These are phyloP conservation scores for Ditula angustiorana DNA, from an alignment of 2,888 invertebrate species.

Conservation along the genomic window DNA sequence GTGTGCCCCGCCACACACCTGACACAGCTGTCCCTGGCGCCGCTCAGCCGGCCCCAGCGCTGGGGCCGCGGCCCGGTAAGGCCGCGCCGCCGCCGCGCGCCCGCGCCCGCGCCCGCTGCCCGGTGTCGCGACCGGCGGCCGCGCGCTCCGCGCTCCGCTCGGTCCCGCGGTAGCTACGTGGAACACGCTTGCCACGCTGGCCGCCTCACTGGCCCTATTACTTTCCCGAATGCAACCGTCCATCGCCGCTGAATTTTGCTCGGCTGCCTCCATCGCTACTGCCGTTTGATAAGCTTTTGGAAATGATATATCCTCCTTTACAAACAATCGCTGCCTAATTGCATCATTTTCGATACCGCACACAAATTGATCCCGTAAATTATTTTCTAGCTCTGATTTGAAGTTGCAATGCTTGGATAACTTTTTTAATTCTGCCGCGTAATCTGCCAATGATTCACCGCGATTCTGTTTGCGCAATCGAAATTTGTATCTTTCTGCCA, in stretches of 20 bases:
- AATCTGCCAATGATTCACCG: constrained; percentile 34
- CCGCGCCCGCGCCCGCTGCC: neutral
- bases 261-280: constrained; percentile 37
- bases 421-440: constrained; percentile 41
- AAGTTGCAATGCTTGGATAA: constrained; percentile 41
- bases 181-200: neutral
- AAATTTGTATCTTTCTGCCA: constrained; percentile 44
- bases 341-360: constrained; percentile 7
- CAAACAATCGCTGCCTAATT: constrained; percentile 16
- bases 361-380: constrained; percentile 22
- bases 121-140: neutral
- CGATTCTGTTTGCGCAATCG: constrained; percentile 35
- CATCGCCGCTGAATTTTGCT: constrained; percentile 39
- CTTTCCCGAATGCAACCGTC: neutral
- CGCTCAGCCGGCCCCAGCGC: neutral
- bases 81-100: neutral
- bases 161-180: neutral
- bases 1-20: constrained; percentile 34
- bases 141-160: neutral
- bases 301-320: neutral
- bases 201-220: neutral
- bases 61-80: neutral
- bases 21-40: constrained; percentile 7
- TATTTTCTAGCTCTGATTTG: neutral
- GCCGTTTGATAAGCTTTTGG: neutral